Percentiles rank a stretch among this genome's conserved stretches.
phyloP scores from a whole-genome alignment of 1,140 invertebrate species.

The Odontomachus brunneus region DNA sequence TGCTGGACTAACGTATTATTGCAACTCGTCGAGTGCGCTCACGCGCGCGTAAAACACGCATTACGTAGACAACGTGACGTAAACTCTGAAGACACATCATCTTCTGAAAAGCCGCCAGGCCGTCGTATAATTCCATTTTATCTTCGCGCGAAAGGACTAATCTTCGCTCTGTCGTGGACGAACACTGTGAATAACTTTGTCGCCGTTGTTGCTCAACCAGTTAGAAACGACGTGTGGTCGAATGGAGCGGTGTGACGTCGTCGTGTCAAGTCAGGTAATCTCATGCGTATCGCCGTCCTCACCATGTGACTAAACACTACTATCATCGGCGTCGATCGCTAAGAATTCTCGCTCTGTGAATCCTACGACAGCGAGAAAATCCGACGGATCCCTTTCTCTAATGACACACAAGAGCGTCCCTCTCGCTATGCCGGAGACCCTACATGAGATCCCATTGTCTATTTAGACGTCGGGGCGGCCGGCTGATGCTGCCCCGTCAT shows the following conservation, averaged over 20 bases:
- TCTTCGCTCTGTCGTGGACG: slow-evolving; percentile 9
- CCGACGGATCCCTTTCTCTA: slow-evolving; percentile 68
- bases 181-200: slow-evolving; percentile 49
- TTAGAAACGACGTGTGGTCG: slow-evolving; percentile 21
- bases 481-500: slow-evolving; percentile 80
- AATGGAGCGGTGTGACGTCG: background rate
- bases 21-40: slow-evolving; percentile 39
- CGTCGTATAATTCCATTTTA: background rate
- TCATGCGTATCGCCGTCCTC: background rate
- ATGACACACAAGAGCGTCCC: slow-evolving; percentile 43
- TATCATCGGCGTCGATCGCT: too few relatives aligned
- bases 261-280: slow-evolving; percentile 6
- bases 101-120: background rate
- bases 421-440: slow-evolving; percentile 60
- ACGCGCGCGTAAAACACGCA: too few relatives aligned
- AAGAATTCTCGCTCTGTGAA: slow-evolving; percentile 7
- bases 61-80: background rate
- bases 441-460: slow-evolving; percentile 76
- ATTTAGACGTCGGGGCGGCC: slow-evolving; percentile 83
- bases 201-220: slow-evolving; percentile 1
- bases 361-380: slow-evolving; percentile 57
- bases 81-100: background rate
- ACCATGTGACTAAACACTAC: too few relatives aligned
- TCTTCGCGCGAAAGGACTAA: background rate
- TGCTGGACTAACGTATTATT: slow-evolving; percentile 38